A percentile compares a stretch with the other conserved stretches of the same genome.
Evolutionary conservation across 2,888 invertebrate species (phyloP).

Genomic region (Epistrophe grossulariae): DNA sequence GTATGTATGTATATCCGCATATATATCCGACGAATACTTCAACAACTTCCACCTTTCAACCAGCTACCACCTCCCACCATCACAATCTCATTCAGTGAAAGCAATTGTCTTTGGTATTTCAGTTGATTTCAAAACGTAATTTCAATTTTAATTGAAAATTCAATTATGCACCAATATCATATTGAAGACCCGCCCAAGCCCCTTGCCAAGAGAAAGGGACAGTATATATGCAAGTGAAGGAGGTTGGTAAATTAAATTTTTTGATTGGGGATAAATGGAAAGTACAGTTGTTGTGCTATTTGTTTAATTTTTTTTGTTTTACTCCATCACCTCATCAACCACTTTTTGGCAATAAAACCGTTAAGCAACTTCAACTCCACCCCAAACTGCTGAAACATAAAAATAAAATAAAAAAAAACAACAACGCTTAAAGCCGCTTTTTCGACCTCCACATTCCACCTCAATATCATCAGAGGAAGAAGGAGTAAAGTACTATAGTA

Average conservation of each 20-base stretch:
- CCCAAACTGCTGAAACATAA: slow-evolving; percentile 22
- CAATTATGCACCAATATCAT: slow-evolving; percentile 64
- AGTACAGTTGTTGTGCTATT: slow-evolving; percentile 12
- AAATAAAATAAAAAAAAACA: slow-evolving; percentile 9
- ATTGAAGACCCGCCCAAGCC: slow-evolving; percentile 2
- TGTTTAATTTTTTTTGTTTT: slow-evolving; percentile 7
- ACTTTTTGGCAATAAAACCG: slow-evolving; percentile 62
- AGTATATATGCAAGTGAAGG: not conserved
- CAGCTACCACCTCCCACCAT: not conserved
- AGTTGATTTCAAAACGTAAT: slow-evolving; percentile 58
- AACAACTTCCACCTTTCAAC: not conserved
- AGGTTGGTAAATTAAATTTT: slow-evolving; percentile 41
- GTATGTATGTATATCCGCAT: slow-evolving; percentile 1
- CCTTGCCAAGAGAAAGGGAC: not conserved
- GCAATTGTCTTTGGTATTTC: slow-evolving; percentile 69
- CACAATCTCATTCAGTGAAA: not conserved
- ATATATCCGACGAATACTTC: not conserved
- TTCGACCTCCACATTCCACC: not conserved
- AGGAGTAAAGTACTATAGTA: not conserved
- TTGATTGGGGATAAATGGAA: slow-evolving; percentile 24
- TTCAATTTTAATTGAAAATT: slow-evolving; percentile 73
- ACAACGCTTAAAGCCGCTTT: slow-evolving; percentile 57
- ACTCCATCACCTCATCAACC: slow-evolving; percentile 10
- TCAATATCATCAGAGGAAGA: not conserved
- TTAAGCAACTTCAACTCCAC: slow-evolving; percentile 59